phyloP scores from a whole-genome alignment of 2,888 invertebrate genomes.

The Lochmaea capreae region DNA sequence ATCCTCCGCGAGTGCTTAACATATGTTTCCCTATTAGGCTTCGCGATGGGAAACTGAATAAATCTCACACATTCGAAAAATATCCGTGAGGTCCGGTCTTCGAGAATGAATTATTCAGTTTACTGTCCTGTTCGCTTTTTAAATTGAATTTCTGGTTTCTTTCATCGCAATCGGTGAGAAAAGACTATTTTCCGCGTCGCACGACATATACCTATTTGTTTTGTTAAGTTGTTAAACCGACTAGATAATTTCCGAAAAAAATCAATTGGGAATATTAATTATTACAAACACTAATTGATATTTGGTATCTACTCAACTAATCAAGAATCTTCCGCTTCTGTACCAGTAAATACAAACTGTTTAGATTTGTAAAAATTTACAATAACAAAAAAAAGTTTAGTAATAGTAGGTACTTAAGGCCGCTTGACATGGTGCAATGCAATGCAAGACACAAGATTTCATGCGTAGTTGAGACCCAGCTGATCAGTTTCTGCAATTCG shows the following conservation, averaged over 20 bases:
- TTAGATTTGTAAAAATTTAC: no score
- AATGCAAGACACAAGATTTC: no score
- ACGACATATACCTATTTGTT: conserved; percentile 32
- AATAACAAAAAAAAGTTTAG: no score
- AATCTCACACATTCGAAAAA: conserved; percentile 59
- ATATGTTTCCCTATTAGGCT: conserved; percentile 51
- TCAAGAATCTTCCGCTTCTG: no score
- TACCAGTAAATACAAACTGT: no score
- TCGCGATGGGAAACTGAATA: conserved; percentile 60
- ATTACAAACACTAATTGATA: no score
- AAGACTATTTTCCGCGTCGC: conserved; percentile 36
- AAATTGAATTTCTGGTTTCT: conserved; percentile 51
- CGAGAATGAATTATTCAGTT: conserved; percentile 62
- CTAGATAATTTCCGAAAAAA: conserved; percentile 26
- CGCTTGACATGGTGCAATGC: no score
- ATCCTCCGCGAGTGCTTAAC: conserved; percentile 30
- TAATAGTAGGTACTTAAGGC: no score
- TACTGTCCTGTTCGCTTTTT: conserved; percentile 57
- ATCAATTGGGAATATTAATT: conserved; percentile 35
- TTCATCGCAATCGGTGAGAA: conserved; percentile 49
- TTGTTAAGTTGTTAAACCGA: not conserved
- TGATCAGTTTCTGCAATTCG: no score
- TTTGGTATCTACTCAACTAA: no score
- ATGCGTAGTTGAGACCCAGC: no score
- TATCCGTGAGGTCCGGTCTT: conserved; percentile 61